Percentiles rank a stretch among this genome's conserved stretches.
Evolutionary conservation across 1,140 invertebrate genomes (phyloP).

Genomic region (Drosophila fuyamai): DNA sequence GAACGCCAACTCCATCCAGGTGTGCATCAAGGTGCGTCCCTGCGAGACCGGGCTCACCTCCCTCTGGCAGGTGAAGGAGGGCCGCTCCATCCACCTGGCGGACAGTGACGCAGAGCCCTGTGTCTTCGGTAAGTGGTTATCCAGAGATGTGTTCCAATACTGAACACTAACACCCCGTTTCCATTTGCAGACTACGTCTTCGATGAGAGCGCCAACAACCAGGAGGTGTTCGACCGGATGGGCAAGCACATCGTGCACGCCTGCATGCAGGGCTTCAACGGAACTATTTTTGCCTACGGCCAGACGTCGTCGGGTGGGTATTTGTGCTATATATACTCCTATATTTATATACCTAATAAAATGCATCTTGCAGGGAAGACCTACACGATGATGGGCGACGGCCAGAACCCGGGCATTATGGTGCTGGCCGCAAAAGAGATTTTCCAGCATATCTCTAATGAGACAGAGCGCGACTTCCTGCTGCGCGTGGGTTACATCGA

Average conservation of each 20-base stretch:
- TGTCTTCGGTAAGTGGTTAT: slow-evolving; percentile 85
- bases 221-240: slow-evolving; percentile 88
- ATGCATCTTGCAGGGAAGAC: slow-evolving; percentile 85
- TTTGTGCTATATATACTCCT: slow-evolving; percentile 21
- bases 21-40: slow-evolving; percentile 91
- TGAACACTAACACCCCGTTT: neutral
- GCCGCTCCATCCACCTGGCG: slow-evolving; percentile 86
- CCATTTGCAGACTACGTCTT: slow-evolving; percentile 89
- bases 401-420: slow-evolving; percentile 90
- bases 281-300: slow-evolving; percentile 96
- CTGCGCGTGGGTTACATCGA: slow-evolving; percentile 91
- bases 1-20: slow-evolving; percentile 84
- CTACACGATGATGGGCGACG: slow-evolving; percentile 88
- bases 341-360: neutral
- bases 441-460: slow-evolving; percentile 89
- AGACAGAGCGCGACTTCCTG: slow-evolving; percentile 88
- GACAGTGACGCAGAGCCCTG: slow-evolving; percentile 85
- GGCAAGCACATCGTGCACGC: slow-evolving; percentile 90
- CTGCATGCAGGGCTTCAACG: slow-evolving; percentile 92
- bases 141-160: neutral
- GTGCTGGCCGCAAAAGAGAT: slow-evolving; percentile 89
- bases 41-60: slow-evolving; percentile 86
- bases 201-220: slow-evolving; percentile 86
- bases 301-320: slow-evolving; percentile 92
- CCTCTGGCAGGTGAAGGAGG: slow-evolving; percentile 88